Conservation (phyloP, 2,888 invertebrate genomes). For the Tiliacea citrago region DNA sequence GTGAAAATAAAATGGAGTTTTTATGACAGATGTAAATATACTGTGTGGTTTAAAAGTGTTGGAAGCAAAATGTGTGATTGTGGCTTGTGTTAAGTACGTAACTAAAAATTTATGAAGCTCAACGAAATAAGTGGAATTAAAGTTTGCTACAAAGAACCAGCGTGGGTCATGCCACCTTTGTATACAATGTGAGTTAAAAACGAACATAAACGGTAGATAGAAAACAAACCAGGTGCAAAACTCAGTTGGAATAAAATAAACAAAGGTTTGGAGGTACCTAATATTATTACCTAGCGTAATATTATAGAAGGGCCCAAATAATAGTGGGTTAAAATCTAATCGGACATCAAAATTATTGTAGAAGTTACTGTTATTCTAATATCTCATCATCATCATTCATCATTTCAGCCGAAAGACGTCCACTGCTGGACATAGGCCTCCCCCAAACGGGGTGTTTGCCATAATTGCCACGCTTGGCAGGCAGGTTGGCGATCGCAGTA, state of each 20-base stretch:
- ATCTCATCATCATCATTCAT: too few species aligned
- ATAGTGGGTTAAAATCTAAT: neutral
- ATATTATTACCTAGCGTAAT: too few species aligned
- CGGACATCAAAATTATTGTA: neutral
- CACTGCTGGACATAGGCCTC: too few species aligned
- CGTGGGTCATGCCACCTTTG: neutral
- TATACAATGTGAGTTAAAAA: neutral
- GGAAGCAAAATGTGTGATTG: conserved; percentile 4
- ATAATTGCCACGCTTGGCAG: too few species aligned
- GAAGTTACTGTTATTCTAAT: neutral
- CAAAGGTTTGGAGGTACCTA: neutral
- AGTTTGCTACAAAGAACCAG: neutral
- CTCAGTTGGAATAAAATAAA: neutral
- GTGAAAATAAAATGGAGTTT: conserved; percentile 60
- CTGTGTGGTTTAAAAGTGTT: conserved; percentile 36
- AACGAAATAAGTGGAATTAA: conserved; percentile 23
- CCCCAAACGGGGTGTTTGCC: too few species aligned
- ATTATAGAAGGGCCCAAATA: neutral
- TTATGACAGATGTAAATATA: conserved; percentile 58
- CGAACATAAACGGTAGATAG: neutral
- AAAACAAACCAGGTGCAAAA: neutral
- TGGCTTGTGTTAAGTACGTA: conserved; percentile 33
- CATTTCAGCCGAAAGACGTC: too few species aligned
- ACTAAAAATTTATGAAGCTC: conserved; percentile 38
- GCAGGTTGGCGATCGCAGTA: too few species aligned